phyloP scores from a whole-genome alignment of 1,140 invertebrate species.

The Battus philenor region DNA sequence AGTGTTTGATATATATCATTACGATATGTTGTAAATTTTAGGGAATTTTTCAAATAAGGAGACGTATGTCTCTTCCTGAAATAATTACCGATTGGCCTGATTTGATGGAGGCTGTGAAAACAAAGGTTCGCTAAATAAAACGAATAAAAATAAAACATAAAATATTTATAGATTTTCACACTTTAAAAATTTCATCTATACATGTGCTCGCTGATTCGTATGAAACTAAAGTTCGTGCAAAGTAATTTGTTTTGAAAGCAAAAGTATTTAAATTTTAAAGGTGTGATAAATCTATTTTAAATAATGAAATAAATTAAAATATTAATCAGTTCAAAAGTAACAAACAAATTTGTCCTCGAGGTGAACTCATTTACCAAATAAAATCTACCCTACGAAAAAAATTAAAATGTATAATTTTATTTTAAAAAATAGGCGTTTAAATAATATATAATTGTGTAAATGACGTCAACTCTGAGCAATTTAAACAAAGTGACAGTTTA shows the following conservation, averaged over 20 bases:
- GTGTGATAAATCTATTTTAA: slow-evolving; percentile 47
- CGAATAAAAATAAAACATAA: slow-evolving; percentile 48
- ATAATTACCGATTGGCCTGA: slow-evolving; percentile 80
- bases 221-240: too few relatives aligned
- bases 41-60: slow-evolving; percentile 80
- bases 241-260: too few relatives aligned
- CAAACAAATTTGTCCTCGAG: slow-evolving; percentile 50
- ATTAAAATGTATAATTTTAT: slow-evolving; percentile 14
- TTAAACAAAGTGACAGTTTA: slow-evolving; percentile 60
- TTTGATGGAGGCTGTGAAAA: slow-evolving; percentile 77
- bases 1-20: slow-evolving; percentile 22
- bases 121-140: slow-evolving; percentile 78
- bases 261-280: slow-evolving; percentile 45
- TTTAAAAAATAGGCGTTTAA: background rate
- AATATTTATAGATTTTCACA: slow-evolving; percentile 32
- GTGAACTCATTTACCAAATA: slow-evolving; percentile 29
- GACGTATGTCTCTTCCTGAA: slow-evolving; percentile 79
- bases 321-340: slow-evolving; percentile 39
- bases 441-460: slow-evolving; percentile 2
- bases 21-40: slow-evolving; percentile 67
- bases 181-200: slow-evolving; percentile 42
- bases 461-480: slow-evolving; percentile 35
- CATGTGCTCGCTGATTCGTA: too few relatives aligned
- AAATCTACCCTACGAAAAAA: background rate
- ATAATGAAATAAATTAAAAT: slow-evolving; percentile 48